Conservation (phyloP, 2,113 vertebrate genomes). For the Grantiella picta region DNA sequence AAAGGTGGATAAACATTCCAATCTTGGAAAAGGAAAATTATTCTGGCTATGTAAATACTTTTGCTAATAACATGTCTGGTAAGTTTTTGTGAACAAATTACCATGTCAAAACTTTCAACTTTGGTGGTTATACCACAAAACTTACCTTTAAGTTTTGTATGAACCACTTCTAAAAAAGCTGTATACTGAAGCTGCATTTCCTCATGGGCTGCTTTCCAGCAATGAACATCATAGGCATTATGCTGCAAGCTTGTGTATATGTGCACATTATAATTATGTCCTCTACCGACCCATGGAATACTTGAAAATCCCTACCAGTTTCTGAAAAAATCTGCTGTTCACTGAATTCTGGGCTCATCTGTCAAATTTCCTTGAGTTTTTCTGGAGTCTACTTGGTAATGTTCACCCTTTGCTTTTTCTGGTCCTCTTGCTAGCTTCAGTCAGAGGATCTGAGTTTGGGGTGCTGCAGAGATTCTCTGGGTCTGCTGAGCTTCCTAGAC, state of each 20-base stretch:
- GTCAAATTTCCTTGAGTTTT: not conserved
- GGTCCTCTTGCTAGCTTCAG: not conserved
- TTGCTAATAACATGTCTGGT: not conserved
- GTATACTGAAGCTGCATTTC: not conserved
- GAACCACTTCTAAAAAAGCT: not conserved
- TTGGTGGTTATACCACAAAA: not conserved
- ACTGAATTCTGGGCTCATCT: not conserved
- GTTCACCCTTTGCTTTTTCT: not conserved
- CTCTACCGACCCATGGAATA: not conserved
- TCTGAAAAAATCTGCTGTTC: not conserved
- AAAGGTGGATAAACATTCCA: not conserved
- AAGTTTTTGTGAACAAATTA: not conserved
- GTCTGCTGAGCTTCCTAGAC: not conserved
- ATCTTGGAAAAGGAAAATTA: not conserved
- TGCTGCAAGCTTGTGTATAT: not conserved
- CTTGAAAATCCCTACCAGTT: not conserved
- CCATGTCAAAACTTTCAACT: not conserved
- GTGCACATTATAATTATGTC: fast-evolving
- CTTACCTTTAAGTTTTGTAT: not conserved
- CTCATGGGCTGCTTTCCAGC: not conserved
- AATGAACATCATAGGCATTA: not conserved
- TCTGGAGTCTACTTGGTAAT: not conserved
- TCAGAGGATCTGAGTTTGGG: not conserved
- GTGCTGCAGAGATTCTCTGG: not conserved
- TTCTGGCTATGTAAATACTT: not conserved